Evolutionary conservation across 2,888 invertebrate genomes (phyloP).

Genomic region (Tetramorium bicarinatum): DNA sequence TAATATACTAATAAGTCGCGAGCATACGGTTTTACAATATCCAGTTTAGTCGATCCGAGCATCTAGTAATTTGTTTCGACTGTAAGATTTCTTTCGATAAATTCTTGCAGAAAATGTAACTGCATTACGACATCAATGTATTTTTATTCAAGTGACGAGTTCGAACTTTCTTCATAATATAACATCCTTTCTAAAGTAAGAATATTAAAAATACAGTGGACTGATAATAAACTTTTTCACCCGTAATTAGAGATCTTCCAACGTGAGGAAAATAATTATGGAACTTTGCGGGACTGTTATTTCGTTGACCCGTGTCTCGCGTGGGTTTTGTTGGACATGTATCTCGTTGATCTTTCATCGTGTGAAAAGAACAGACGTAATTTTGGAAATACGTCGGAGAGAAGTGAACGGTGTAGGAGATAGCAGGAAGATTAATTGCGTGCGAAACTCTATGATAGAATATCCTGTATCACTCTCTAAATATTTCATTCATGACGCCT

Average conservation of each 20-base stretch:
- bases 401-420: conserved; percentile 8
- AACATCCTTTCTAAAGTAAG: background rate
- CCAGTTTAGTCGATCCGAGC: background rate
- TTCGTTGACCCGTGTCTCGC: conserved; percentile 38
- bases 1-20: background rate
- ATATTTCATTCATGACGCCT: conserved; percentile 8
- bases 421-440: conserved; percentile 52
- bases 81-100: background rate
- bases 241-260: conserved; percentile 37
- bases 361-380: conserved; percentile 56
- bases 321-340: conserved; percentile 38
- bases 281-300: conserved; percentile 45
- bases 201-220: conserved; percentile 6
- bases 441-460: conserved; percentile 32
- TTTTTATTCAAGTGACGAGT: background rate
- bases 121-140: background rate
- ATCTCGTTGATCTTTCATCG: conserved; percentile 48
- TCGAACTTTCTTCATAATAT: background rate
- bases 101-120: background rate
- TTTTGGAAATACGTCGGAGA: conserved; percentile 51
- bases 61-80: background rate
- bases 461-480: conserved; percentile 39
- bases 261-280: conserved; percentile 41
- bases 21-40: background rate
- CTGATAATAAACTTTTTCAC: conserved; percentile 27